phyloP scores from a whole-genome alignment of 92 coral and sea anemone species.

The Phenganax subtilis region DNA sequence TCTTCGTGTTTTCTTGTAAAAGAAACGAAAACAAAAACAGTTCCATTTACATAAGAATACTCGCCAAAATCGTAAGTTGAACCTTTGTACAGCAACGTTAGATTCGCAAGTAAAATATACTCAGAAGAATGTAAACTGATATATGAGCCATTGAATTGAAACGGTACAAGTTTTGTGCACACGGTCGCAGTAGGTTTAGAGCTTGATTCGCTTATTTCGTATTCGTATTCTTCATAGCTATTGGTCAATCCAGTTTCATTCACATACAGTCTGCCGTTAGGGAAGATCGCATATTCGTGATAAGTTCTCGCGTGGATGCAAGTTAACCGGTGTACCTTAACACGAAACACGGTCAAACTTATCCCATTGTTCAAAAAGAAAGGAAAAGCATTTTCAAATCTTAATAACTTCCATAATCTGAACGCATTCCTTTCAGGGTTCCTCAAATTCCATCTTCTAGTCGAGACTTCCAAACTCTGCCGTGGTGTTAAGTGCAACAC shows the following conservation, averaged over 20 bases:
- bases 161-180: conserved; percentile 8
- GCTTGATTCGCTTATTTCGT: neutral
- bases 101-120: conserved; percentile 20
- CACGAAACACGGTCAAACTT: conserved; percentile 3
- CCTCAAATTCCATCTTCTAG: neutral
- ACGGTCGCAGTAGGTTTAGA: conserved; percentile 21
- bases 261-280: neutral
- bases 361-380: neutral
- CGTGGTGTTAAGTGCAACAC: conserved; percentile 3
- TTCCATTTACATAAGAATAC: conserved; percentile 9
- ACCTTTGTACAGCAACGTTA: conserved; percentile 5
- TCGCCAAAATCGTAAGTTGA: conserved; percentile 14
- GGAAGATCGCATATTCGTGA: neutral
- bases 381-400: neutral
- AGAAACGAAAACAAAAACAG: neutral
- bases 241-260: conserved; percentile 4
- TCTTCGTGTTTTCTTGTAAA: neutral
- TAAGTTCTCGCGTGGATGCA: conserved; percentile 9
- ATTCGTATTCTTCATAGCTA: conserved; percentile 6
- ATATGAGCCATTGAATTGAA: neutral
- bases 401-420: conserved; percentile 8
- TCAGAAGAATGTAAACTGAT: conserved; percentile 5
- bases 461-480: neutral
- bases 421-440: neutral
- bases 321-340: neutral